These are phyloP conservation scores for Drosophila quadrilineata DNA, from an alignment of 1,140 invertebrate species.

Conservation along the genomic window DNA sequence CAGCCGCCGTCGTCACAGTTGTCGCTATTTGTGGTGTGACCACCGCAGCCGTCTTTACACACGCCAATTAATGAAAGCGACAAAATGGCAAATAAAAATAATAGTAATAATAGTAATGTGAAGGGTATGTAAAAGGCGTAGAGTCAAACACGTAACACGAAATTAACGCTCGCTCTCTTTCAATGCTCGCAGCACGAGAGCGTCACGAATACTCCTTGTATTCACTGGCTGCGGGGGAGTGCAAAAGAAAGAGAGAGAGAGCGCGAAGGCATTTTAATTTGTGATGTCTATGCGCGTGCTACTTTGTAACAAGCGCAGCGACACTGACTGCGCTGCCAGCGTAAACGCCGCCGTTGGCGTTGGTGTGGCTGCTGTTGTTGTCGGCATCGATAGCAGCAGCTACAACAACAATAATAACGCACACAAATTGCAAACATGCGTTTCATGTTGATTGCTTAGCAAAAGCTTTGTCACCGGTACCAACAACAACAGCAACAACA, in stretches of 20 bases:
- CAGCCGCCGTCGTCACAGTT: neutral
- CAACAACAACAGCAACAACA: neutral
- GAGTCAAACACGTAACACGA: slow-evolving; percentile 38
- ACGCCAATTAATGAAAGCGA: slow-evolving; percentile 72
- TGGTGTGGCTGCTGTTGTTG: neutral
- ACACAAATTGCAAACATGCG: slow-evolving; percentile 75
- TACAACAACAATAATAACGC: slow-evolving; percentile 47
- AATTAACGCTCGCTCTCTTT: neutral
- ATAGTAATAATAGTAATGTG: slow-evolving; percentile 36
- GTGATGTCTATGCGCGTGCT: slow-evolving; percentile 49
- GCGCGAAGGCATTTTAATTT: slow-evolving; percentile 12
- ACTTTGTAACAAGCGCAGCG: slow-evolving; percentile 34
- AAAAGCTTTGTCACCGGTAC: slow-evolving; percentile 37
- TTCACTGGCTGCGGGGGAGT: slow-evolving; percentile 13
- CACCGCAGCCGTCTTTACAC: slow-evolving; percentile 50
- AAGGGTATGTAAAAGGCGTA: slow-evolving; percentile 50
- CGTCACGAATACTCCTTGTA: too few species aligned
- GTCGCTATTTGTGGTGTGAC: too few species aligned
- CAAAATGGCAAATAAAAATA: slow-evolving; percentile 76
- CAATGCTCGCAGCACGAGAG: too few species aligned
- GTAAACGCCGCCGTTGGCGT: slow-evolving; percentile 21
- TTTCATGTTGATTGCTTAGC: slow-evolving; percentile 27
- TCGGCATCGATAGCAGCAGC: neutral
- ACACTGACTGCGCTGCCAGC: too few species aligned
- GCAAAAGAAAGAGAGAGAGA: slow-evolving; percentile 10